Conservation (phyloP, 2,797 vertebrate species). For the Poecilia gillii region DNA sequence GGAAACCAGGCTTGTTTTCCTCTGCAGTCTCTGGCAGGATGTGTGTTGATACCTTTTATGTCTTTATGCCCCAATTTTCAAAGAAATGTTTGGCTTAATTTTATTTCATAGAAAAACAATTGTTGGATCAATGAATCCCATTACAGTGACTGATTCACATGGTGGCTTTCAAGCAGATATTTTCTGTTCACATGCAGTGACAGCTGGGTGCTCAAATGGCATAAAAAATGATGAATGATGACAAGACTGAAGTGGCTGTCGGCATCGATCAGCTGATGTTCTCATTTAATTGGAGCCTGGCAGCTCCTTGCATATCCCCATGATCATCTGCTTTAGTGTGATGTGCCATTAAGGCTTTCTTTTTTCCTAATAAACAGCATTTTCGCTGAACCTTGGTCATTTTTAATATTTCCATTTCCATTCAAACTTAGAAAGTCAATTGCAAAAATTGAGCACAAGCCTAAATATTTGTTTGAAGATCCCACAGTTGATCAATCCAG, state of each 20-base stretch:
- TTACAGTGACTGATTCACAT: conserved; percentile 37
- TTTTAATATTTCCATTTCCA: conserved; percentile 42
- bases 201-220: conserved; percentile 46
- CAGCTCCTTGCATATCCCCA: conserved; percentile 43
- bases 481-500: not conserved
- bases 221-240: conserved; percentile 70
- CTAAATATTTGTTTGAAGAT: not conserved
- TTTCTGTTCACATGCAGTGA: conserved; percentile 51
- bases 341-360: conserved; percentile 60
- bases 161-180: conserved; percentile 56
- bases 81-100: not conserved
- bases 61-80: not conserved
- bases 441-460: not conserved
- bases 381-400: conserved; percentile 49
- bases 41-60: not conserved
- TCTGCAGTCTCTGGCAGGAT: not conserved
- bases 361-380: conserved; percentile 48
- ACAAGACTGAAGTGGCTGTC: conserved; percentile 63
- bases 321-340: conserved; percentile 44
- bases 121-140: conserved; percentile 55
- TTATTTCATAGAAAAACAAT: not conserved
- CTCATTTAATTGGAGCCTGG: conserved; percentile 72
- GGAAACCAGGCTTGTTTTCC: not conserved
- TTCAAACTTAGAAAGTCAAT: conserved; percentile 21
- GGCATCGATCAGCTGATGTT: conserved; percentile 68